phyloP scores from a whole-genome alignment of 2,113 vertebrate species.

The Charina bottae region DNA sequence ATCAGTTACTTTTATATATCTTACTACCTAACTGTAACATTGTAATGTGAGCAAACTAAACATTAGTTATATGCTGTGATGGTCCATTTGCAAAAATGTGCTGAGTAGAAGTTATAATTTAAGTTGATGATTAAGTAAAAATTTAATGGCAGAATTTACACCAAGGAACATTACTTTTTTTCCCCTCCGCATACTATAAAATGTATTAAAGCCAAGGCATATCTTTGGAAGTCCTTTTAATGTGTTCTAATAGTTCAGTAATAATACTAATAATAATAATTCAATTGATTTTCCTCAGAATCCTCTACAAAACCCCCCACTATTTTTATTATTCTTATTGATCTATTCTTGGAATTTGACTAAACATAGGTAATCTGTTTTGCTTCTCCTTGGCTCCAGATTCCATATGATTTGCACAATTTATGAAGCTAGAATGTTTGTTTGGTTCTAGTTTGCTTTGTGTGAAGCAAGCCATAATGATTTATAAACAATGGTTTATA shows the following conservation, averaged over 20 bases:
- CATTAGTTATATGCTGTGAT: conserved; percentile 16
- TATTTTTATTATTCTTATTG: no score
- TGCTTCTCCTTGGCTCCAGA: neutral
- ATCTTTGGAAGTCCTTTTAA: neutral
- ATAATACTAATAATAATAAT: neutral
- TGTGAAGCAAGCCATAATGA: no score
- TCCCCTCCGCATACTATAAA: neutral
- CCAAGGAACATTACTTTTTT: neutral
- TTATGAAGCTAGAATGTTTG: no score
- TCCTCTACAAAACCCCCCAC: no score
- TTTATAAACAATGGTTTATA: no score
- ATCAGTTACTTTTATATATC: conserved; percentile 19
- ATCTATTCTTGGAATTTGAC: neutral
- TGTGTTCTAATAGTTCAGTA: conserved; percentile 22
- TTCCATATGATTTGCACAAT: no score
- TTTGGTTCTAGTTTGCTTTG: no score
- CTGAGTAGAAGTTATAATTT: conserved; percentile 27
- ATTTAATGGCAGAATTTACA: conserved; percentile 10
- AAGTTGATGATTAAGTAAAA: conserved; percentile 6
- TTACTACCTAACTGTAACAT: neutral
- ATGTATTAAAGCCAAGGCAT: neutral
- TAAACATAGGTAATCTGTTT: neutral
- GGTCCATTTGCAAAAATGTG: conserved; percentile 39
- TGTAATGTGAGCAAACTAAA: conserved; percentile 18
- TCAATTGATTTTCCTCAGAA: neutral